Evolutionary conservation across 2,113 vertebrate species (phyloP).

Genomic region (Ifrita kowaldi): DNA sequence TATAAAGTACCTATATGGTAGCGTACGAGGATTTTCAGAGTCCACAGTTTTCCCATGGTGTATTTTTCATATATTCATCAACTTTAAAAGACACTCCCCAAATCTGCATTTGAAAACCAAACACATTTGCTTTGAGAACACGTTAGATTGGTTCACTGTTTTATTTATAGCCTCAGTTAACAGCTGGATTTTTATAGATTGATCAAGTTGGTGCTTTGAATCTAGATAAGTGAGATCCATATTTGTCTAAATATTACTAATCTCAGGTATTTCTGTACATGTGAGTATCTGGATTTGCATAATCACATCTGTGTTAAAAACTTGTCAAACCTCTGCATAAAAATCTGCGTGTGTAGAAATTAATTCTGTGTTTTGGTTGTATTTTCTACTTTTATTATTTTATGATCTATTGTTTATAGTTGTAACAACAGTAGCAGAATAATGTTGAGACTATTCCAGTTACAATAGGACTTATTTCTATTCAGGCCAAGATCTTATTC

Average conservation of each 20-base stretch:
- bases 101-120: not conserved
- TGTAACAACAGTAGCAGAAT: not conserved
- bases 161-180: not conserved
- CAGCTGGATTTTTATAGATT: not conserved
- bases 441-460: not conserved
- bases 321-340: not conserved
- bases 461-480: not conserved
- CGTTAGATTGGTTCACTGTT: accelerated
- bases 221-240: not conserved
- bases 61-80: not conserved
- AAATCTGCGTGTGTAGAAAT: not conserved
- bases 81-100: not conserved
- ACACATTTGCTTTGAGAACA: not conserved
- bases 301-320: not conserved
- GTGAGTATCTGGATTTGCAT: not conserved
- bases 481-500: conserved; percentile 85
- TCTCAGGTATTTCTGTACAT: not conserved
- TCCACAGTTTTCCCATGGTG: not conserved
- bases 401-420: not conserved
- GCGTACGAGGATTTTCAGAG: not conserved
- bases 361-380: not conserved
- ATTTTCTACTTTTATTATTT: not conserved
- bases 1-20: not conserved
- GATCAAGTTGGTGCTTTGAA: not conserved
- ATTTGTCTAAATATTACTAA: not conserved